Conservation (phyloP, 2,888 invertebrate genomes). For the Hofmannophila pseudospretella region DNA sequence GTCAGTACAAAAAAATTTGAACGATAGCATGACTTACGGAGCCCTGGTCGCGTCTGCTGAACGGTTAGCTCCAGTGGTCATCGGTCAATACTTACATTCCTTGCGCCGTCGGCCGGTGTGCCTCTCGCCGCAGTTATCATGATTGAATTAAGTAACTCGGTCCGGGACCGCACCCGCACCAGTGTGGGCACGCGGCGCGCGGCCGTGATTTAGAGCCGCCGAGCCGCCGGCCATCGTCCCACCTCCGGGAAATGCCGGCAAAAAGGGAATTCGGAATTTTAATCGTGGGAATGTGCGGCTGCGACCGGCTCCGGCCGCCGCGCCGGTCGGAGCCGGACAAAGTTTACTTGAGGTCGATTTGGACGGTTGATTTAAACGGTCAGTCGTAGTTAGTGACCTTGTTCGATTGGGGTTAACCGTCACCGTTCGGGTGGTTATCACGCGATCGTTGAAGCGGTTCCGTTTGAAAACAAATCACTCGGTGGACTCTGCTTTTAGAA, state of each 20-base stretch:
- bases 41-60: conserved; percentile 29
- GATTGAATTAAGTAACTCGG: conserved; percentile 72
- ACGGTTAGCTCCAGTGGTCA: conserved; percentile 63
- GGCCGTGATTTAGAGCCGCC: conserved; percentile 54
- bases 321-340: conserved; percentile 11
- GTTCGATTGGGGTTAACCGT: conserved; percentile 34
- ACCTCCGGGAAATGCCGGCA: conserved; percentile 30
- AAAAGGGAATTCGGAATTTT: conserved; percentile 65
- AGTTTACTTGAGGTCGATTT: conserved; percentile 72
- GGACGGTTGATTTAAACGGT: conserved; percentile 47
- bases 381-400: conserved; percentile 45
- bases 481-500: conserved; percentile 6
- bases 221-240: conserved; percentile 24
- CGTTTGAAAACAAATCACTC: conserved; percentile 7
- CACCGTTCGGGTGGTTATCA: conserved; percentile 8
- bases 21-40: conserved; percentile 14
- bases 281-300: conserved; percentile 56
- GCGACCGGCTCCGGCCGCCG: conserved; percentile 13
- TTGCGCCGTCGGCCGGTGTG: conserved; percentile 9
- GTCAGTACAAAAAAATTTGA: not conserved
- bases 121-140: conserved; percentile 67
- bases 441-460: conserved; percentile 10
- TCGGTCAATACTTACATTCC: conserved; percentile 67
- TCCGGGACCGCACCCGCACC: conserved; percentile 43
- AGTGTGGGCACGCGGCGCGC: too few species aligned